Evolutionary conservation across 2,797 vertebrate genomes (phyloP).

Genomic region (Cryptoblepharus egeriae): DNA sequence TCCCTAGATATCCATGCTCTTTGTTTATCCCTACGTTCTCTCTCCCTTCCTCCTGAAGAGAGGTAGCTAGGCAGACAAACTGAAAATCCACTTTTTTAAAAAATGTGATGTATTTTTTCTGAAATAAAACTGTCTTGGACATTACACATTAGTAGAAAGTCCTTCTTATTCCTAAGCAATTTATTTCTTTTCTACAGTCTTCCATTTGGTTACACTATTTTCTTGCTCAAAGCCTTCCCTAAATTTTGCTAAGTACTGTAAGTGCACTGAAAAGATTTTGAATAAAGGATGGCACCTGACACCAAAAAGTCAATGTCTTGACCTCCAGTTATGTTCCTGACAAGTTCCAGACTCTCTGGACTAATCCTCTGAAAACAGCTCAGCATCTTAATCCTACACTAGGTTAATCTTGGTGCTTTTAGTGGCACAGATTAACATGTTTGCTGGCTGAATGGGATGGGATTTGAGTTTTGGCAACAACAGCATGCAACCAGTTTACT

Average conservation of each 20-base stretch:
- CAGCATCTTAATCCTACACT: slow-evolving; percentile 48
- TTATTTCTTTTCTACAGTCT: not conserved
- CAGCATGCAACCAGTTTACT: not conserved
- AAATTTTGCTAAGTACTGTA: not conserved
- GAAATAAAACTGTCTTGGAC: too few relatives aligned
- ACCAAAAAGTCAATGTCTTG: not conserved
- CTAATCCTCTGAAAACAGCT: slow-evolving; percentile 49
- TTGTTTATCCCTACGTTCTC: too few relatives aligned
- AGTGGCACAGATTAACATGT: slow-evolving; percentile 53
- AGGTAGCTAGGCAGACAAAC: too few relatives aligned
- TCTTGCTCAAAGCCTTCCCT: not conserved
- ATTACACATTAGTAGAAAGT: too few relatives aligned
- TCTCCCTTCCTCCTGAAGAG: too few relatives aligned
- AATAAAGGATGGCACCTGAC: not conserved
- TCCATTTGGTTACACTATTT: not conserved
- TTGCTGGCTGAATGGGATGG: slow-evolving; percentile 31
- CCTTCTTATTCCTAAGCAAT: not conserved
- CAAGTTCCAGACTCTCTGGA: slow-evolving; percentile 34
- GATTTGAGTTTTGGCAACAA: slow-evolving; percentile 39
- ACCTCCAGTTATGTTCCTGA: slow-evolving; percentile 2
- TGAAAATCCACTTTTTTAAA: too few relatives aligned
- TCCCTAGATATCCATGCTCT: too few relatives aligned
- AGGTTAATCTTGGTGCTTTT: slow-evolving; percentile 52
- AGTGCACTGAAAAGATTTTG: not conserved
- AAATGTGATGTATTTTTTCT: too few relatives aligned